Percentiles rank a stretch among this genome's conserved stretches.
These are phyloP conservation scores for Shargacucullia verbasci DNA, from an alignment of 2,888 invertebrate genomes.

Conservation along the genomic window DNA sequence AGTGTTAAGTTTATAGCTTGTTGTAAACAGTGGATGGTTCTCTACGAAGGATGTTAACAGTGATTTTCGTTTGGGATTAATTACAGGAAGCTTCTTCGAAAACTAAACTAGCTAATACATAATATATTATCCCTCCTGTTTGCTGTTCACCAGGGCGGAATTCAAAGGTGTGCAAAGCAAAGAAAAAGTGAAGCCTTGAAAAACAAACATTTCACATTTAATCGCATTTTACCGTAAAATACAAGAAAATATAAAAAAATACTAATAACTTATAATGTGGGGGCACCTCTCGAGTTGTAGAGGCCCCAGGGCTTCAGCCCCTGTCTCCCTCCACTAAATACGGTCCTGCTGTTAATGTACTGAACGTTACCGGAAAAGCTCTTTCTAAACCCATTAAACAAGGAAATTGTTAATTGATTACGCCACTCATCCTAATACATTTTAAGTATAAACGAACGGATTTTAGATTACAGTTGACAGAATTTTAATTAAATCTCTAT, in stretches of 20 bases:
- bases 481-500: too few species aligned
- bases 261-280: too few species aligned
- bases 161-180: too few species aligned
- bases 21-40: conserved; percentile 10
- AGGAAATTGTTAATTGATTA: conserved; percentile 43
- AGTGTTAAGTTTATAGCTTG: conserved; percentile 2
- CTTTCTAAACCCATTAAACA: conserved; percentile 43
- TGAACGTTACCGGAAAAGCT: conserved; percentile 32
- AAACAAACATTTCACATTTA: too few species aligned
- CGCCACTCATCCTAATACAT: conserved; percentile 18
- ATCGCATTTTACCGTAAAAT: too few species aligned
- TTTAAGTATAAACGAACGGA: neutral
- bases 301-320: too few species aligned
- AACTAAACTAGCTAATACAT: conserved; percentile 39
- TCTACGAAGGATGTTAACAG: conserved; percentile 19
- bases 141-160: neutral
- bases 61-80: conserved; percentile 29
- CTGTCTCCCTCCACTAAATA: too few species aligned
- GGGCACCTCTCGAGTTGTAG: too few species aligned
- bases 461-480: too few species aligned
- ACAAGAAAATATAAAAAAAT: too few species aligned
- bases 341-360: too few species aligned
- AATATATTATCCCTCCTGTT: conserved; percentile 41
- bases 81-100: conserved; percentile 14
- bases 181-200: too few species aligned